These are phyloP conservation scores for Temnopleurus reevesii DNA, from an alignment of 53 echinoderm and acorn worm species.

Conservation along the genomic window DNA sequence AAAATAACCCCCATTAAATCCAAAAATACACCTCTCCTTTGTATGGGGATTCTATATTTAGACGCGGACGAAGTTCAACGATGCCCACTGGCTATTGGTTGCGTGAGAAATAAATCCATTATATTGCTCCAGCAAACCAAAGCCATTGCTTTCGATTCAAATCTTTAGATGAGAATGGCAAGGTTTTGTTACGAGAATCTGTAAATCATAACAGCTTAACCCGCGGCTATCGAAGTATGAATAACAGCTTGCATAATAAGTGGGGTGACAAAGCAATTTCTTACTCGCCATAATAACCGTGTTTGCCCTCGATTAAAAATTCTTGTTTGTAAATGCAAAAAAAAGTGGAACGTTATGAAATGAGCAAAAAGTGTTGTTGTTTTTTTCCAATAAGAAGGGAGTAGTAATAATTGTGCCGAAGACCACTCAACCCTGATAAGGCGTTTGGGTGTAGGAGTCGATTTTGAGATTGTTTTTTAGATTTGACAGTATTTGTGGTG, in stretches of 20 bases:
- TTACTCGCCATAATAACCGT: not conserved
- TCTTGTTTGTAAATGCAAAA: too few relatives aligned
- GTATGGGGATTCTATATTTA: constrained; percentile 14
- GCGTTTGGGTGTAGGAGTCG: too few relatives aligned
- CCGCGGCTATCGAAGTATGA: not conserved
- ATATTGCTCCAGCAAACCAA: not conserved
- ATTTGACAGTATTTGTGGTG: too few relatives aligned
- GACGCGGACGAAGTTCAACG: not conserved
- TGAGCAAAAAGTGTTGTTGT: too few relatives aligned
- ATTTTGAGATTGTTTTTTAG: too few relatives aligned
- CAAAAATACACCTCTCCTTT: not conserved
- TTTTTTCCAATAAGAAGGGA: too few relatives aligned
- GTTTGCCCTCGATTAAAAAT: not conserved
- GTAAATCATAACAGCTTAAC: not conserved
- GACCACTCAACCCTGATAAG: too few relatives aligned
- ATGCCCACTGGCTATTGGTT: not conserved
- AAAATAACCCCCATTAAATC: constrained; percentile 1
- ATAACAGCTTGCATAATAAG: constrained; percentile 13
- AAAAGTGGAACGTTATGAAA: too few relatives aligned
- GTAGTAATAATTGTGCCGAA: too few relatives aligned
- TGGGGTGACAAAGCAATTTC: not conserved
- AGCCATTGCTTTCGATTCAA: not conserved
- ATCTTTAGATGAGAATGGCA: not conserved
- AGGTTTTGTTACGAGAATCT: not conserved
- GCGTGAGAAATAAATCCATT: not conserved